Evolutionary conservation across 2,113 vertebrate species (phyloP), one percentile per base, ranked within the genome.

Genomic region (Neodontobutis hainanensis): DNA sequence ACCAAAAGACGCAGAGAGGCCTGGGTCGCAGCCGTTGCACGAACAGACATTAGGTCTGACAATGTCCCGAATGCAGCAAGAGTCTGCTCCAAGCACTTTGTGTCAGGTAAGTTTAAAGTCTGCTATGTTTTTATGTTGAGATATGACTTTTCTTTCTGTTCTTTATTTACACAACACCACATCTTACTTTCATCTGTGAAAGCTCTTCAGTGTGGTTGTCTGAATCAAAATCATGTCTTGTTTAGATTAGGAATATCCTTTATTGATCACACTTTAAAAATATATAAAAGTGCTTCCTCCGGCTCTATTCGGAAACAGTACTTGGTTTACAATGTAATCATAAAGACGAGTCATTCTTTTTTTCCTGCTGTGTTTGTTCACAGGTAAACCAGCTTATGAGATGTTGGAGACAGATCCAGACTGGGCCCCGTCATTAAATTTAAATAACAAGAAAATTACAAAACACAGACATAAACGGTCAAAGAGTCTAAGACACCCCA

Each of bases 381-480:
- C 60, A 77, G 78, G 65, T 38, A 69, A 68, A 62, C 73, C 61
- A n/a, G 70, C 70, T 0, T 55, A 50, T n/a, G 70, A 74, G 10
- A 56, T 50, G 58, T 9, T 70, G 52, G 52, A 67, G 14, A 45
- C 15, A 0, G 70, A 82, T 56, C 79, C 61, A 11, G 80, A 74
- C 70, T 68, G 80, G 70, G 62, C 42, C 0, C 80, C 75, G 0
- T 70, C 80, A 0, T 71, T 82, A 2, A 36, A 46, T 4, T 3
- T 77, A 32, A 61, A 51, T 9, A 27, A 34, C 10, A 10, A 6
- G 2, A 27, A 3, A 11, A 11, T 1, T 15, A 12, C 16, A 14
- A 47, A 32, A 4, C 48, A 5, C 3, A 34, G 27, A 1, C 0
- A 51, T 2, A 27, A 27, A 27, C 19, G 9, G 5, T 19, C 49